Evolutionary conservation across 2,888 invertebrate genomes (phyloP).

Genomic region (Metopia argyrocephala): DNA sequence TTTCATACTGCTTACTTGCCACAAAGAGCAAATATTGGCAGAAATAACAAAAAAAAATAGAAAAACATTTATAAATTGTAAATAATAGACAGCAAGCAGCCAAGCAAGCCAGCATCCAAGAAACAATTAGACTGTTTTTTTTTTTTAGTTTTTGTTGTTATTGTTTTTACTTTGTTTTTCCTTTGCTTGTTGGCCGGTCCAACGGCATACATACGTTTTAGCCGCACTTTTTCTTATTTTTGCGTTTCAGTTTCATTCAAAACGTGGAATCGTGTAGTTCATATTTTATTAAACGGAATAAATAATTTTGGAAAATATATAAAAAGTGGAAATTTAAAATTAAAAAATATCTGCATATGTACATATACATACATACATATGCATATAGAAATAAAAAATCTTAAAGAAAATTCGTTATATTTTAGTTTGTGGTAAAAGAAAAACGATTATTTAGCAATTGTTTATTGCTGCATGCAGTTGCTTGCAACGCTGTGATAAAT

Average conservation of each 20-base stretch:
- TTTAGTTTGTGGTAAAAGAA: slow-evolving; percentile 42
- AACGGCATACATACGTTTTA: slow-evolving; percentile 54
- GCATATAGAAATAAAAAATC: slow-evolving; percentile 16
- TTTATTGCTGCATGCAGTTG: slow-evolving; percentile 44
- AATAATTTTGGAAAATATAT: slow-evolving; percentile 11
- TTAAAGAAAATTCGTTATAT: slow-evolving; percentile 49
- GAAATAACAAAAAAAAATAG: slow-evolving; percentile 26
- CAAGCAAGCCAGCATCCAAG: slow-evolving; percentile 54
- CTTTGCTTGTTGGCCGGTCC: slow-evolving; percentile 51
- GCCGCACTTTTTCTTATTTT: slow-evolving; percentile 70
- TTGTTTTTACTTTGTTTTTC: not conserved
- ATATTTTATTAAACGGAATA: slow-evolving; percentile 51
- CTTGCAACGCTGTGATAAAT: slow-evolving; percentile 26
- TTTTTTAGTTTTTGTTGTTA: not conserved
- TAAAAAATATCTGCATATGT: too few relatives aligned
- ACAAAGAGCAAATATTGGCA: slow-evolving; percentile 15
- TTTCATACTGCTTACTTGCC: slow-evolving; percentile 9
- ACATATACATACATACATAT: too few relatives aligned
- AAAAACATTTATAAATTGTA: slow-evolving; percentile 33
- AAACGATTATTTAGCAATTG: slow-evolving; percentile 43
- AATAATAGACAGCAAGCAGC: slow-evolving; percentile 44
- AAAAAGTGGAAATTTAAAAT: slow-evolving; percentile 40
- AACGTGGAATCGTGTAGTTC: slow-evolving; percentile 73
- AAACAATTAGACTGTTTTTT: slow-evolving; percentile 21
- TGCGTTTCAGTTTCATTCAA: slow-evolving; percentile 73